A percentile compares a stretch with the other conserved stretches of the same genome.
Conservation (phyloP, 2,888 invertebrate genomes). For the Andrena hattorfiana region DNA sequence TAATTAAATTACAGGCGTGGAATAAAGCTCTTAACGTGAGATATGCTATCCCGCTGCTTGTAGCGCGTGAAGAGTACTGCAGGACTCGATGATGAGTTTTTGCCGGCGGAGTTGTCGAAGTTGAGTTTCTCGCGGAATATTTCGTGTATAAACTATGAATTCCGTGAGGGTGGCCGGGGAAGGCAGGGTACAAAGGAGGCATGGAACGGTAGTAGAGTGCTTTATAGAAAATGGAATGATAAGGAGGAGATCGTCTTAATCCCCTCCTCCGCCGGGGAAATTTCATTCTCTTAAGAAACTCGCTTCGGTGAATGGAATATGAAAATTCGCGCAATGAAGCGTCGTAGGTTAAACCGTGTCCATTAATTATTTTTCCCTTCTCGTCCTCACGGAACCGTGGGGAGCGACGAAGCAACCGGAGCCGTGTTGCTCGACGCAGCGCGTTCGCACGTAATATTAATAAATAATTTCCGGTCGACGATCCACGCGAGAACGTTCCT, state of each 20-base stretch:
- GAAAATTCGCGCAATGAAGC: slow-evolving; percentile 62
- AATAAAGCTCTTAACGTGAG: too few relatives aligned
- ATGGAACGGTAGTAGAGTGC: slow-evolving; percentile 18
- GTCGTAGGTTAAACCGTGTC: slow-evolving; percentile 1
- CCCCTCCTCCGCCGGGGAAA: slow-evolving; percentile 41
- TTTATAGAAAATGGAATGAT: slow-evolving; percentile 63
- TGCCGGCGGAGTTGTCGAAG: neutral
- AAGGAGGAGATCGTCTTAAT: slow-evolving; percentile 47
- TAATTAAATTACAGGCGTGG: too few relatives aligned
- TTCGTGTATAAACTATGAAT: slow-evolving; percentile 18
- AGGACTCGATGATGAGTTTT: slow-evolving; percentile 29
- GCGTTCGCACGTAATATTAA: slow-evolving; percentile 2
- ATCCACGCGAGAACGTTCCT: neutral
- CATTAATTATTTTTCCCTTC: slow-evolving; percentile 11
- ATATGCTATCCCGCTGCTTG: neutral
- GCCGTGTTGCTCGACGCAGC: neutral
- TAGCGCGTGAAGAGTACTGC: neutral
- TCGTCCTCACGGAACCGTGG: too few relatives aligned
- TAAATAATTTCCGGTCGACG: neutral
- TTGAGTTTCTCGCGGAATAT: slow-evolving; percentile 11
- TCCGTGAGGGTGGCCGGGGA: neutral
- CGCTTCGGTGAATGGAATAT: slow-evolving; percentile 57
- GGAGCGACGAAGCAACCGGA: neutral
- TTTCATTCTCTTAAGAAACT: slow-evolving; percentile 66
- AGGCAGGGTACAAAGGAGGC: neutral